phyloP scores from a whole-genome alignment of 2,888 invertebrate species.

The Gastrophysa polygoni region DNA sequence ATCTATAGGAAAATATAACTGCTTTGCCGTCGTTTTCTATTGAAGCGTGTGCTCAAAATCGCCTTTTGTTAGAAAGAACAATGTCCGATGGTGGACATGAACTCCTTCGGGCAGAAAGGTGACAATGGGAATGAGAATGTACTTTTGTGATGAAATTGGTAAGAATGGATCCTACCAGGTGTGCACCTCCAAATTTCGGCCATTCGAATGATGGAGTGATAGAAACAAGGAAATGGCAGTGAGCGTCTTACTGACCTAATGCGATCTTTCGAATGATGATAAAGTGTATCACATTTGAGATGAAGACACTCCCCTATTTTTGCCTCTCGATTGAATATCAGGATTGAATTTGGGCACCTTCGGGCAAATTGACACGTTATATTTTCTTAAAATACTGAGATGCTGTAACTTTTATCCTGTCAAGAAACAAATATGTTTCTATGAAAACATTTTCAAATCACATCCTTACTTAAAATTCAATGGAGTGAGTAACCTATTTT shows the following conservation, averaged over 20 bases:
- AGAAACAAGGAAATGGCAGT: background rate
- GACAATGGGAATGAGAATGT: constrained; percentile 33
- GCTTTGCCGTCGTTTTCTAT: constrained; percentile 32
- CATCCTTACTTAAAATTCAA: no score
- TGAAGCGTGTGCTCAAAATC: constrained; percentile 34
- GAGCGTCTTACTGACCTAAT: background rate
- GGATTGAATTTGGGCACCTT: no score
- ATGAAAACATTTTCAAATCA: no score
- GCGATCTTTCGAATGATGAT: background rate
- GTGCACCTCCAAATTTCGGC: constrained; percentile 8
- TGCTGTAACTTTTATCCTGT: no score
- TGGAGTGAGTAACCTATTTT: no score
- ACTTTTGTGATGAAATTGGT: constrained; percentile 26
- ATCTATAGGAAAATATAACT: constrained; percentile 52
- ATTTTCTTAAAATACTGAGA: no score
- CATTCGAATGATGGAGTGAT: background rate
- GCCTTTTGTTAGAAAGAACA: constrained; percentile 28
- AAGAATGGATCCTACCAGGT: constrained; percentile 21
- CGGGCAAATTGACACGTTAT: no score
- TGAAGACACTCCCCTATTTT: no score
- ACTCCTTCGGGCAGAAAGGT: constrained; percentile 28
- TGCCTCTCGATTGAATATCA: no score
- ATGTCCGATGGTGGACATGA: constrained; percentile 32
- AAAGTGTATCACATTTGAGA: no score
- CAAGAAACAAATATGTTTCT: no score